Evolutionary conservation across 1,140 invertebrate genomes (phyloP).

Genomic region (Liolophura sinensis): DNA sequence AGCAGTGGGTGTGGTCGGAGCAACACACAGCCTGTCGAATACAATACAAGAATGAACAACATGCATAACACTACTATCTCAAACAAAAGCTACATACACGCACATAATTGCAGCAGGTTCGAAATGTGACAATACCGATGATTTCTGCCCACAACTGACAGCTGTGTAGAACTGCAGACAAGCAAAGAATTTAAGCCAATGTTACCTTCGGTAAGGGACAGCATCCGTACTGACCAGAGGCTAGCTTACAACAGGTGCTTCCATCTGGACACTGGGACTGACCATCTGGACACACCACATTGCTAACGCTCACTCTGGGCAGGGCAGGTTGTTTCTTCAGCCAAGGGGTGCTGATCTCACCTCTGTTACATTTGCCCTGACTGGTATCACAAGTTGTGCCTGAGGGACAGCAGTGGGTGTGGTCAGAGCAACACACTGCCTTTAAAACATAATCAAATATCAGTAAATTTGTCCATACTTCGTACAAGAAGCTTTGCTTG

Average conservation of each 20-base stretch:
- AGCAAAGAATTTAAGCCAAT: too few relatives aligned
- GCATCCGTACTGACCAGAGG: conserved; percentile 50
- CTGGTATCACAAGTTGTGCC: conserved; percentile 26
- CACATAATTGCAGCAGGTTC: too few relatives aligned
- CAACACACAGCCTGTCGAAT: conserved; percentile 25
- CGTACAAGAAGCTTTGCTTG: too few relatives aligned
- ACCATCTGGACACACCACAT: conserved; percentile 34
- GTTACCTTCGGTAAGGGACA: conserved; percentile 54
- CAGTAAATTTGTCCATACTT: too few relatives aligned
- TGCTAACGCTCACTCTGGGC: not conserved
- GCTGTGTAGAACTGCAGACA: too few relatives aligned
- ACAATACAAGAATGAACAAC: too few relatives aligned
- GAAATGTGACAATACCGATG: too few relatives aligned
- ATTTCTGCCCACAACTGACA: too few relatives aligned
- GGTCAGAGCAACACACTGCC: conserved; percentile 26
- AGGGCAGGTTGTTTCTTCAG: too few relatives aligned
- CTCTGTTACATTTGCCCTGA: conserved; percentile 18
- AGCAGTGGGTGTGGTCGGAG: conserved; percentile 29
- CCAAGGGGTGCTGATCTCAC: too few relatives aligned
- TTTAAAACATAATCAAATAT: conserved; percentile 17
- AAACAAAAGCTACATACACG: too few relatives aligned
- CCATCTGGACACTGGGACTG: conserved; percentile 48
- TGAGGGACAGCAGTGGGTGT: conserved; percentile 30
- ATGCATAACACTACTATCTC: too few relatives aligned
- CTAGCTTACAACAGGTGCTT: conserved; percentile 56